phyloP scores from a whole-genome alignment of 2,888 invertebrate genomes.

The Diarsia brunnea region DNA sequence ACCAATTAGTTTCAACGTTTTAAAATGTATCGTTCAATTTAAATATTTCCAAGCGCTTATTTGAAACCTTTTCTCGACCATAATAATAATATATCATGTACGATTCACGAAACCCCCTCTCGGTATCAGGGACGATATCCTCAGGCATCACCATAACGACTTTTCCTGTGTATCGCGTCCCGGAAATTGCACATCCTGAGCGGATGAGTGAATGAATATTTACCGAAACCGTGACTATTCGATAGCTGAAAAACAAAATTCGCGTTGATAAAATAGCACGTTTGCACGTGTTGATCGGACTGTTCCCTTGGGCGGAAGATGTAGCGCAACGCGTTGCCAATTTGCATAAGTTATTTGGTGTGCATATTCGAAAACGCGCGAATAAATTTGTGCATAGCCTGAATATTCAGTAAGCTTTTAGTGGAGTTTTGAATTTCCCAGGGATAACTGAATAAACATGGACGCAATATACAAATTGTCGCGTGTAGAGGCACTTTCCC shows the following conservation, averaged over 20 bases:
- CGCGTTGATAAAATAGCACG: constrained; percentile 53
- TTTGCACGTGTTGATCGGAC: constrained; percentile 34
- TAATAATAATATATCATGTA: constrained; percentile 23
- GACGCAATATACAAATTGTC: constrained; percentile 58
- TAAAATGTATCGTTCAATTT: constrained; percentile 1
- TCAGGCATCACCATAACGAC: constrained; percentile 65
- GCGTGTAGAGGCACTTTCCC: constrained; percentile 62
- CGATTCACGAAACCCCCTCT: constrained; percentile 34
- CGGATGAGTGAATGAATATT: constrained; percentile 61
- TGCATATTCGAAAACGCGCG: constrained; percentile 72
- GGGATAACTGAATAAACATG: constrained; percentile 56
- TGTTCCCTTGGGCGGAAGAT: constrained; percentile 60
- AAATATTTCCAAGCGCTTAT: constrained; percentile 10
- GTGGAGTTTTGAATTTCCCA: constrained; percentile 41
- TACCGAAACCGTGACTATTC: constrained; percentile 58
- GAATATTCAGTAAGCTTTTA: constrained; percentile 59
- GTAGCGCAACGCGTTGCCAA: constrained; percentile 67
- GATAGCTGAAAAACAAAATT: constrained; percentile 51
- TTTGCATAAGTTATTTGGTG: constrained; percentile 77
- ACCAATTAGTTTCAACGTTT: constrained; percentile 21
- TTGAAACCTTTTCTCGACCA: constrained; percentile 14
- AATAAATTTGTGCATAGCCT: constrained; percentile 69
- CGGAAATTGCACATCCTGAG: constrained; percentile 74
- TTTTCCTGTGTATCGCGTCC: constrained; percentile 68
- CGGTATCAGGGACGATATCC: constrained; percentile 60